A percentile compares a stretch with the other conserved stretches of the same genome.
Conservation (phyloP, 2,797 vertebrate genomes). For the Spea hammondii region DNA sequence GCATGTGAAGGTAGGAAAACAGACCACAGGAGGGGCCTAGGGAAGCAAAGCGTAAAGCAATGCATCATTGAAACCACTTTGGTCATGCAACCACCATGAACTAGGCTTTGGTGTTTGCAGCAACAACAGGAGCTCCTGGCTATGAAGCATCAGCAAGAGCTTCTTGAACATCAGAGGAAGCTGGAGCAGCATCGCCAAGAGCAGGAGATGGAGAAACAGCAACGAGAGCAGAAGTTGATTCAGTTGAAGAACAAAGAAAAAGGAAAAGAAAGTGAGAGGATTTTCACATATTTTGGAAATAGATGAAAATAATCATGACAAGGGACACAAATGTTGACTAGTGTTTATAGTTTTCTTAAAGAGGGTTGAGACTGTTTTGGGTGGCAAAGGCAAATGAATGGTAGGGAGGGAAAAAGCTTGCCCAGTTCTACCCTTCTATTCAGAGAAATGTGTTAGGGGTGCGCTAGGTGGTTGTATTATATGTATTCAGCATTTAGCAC, state of each 20-base stretch:
- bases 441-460: no score
- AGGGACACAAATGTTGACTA: neutral
- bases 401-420: no score
- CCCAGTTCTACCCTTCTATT: no score
- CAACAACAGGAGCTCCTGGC: constrained; percentile 95
- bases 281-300: neutral
- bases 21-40: neutral
- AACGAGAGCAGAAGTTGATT: constrained; percentile 90
- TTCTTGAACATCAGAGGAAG: constrained; percentile 95
- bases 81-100: neutral
- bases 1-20: constrained; percentile 83
- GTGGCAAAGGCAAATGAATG: no score
- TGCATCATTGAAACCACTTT: neutral
- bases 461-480: no score
- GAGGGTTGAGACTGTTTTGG: no score
- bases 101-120: constrained; percentile 62
- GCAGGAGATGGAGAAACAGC: constrained; percentile 93
- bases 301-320: neutral
- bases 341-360: neutral
- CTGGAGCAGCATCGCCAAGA: constrained; percentile 90
- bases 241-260: constrained; percentile 97
- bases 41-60: neutral
- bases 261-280: constrained; percentile 89
- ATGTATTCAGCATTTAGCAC: no score
- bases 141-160: constrained; percentile 94